A percentile compares a stretch with the other conserved stretches of the same genome.
Evolutionary conservation across 1,140 invertebrate genomes (phyloP).

Genomic region (Drosophila ironensis): DNA sequence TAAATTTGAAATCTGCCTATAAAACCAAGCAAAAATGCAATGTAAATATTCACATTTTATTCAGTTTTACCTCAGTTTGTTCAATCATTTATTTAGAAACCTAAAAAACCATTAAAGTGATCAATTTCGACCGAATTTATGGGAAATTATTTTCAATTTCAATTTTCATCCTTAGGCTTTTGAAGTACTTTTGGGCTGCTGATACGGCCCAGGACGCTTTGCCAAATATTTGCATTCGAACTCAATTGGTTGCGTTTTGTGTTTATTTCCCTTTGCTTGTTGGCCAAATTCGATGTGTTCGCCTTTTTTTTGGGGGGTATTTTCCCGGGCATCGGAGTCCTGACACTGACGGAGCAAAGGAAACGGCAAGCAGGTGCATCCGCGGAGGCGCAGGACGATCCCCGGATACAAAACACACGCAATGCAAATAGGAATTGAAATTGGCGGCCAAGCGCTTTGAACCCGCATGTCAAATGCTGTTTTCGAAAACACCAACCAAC

Average conservation of each 20-base stretch:
- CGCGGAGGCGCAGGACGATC: slow-evolving; percentile 28
- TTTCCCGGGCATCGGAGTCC: slow-evolving; percentile 28
- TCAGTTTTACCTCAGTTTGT: too few relatives aligned
- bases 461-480: slow-evolving; percentile 57
- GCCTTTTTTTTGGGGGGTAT: slow-evolving; percentile 40
- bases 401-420: slow-evolving; percentile 26
- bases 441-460: slow-evolving; percentile 54
- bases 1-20: too few relatives aligned
- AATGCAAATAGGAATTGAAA: slow-evolving; percentile 70
- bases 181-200: neutral
- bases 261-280: slow-evolving; percentile 68
- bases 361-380: neutral
- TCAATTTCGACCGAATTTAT: too few relatives aligned
- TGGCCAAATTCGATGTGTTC: slow-evolving; percentile 50
- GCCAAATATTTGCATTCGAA: slow-evolving; percentile 75
- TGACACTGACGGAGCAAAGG: slow-evolving; percentile 35
- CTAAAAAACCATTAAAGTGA: too few relatives aligned
- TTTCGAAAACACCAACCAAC: slow-evolving; percentile 21
- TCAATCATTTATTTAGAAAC: too few relatives aligned
- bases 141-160: slow-evolving; percentile 76
- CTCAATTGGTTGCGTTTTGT: slow-evolving; percentile 76
- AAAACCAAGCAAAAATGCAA: too few relatives aligned
- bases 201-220: slow-evolving; percentile 16
- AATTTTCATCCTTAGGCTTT: slow-evolving; percentile 42
- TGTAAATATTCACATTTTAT: too few relatives aligned